Evolutionary conservation across 2,113 vertebrate genomes (phyloP).

Genomic region (Prunella fulvescens): DNA sequence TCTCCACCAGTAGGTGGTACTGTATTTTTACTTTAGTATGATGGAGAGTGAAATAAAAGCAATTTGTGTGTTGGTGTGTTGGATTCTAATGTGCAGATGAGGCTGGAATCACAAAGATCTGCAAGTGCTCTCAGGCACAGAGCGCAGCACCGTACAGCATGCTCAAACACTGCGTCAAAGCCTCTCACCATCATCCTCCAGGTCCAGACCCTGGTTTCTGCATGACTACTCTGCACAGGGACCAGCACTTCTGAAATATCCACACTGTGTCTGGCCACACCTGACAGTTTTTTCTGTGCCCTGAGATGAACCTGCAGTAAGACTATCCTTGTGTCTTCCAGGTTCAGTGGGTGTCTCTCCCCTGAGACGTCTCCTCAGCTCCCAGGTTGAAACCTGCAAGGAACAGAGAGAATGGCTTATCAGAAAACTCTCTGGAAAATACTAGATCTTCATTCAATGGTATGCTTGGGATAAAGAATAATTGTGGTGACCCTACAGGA

Average conservation of each 20-base stretch:
- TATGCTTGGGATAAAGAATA: neutral
- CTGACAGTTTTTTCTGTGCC: neutral
- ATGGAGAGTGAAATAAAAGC: neutral
- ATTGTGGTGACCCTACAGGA: neutral
- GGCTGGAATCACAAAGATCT: neutral
- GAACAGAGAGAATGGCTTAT: neutral
- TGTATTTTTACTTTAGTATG: neutral
- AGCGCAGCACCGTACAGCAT: neutral
- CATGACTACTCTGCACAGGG: neutral
- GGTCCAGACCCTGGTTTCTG: neutral
- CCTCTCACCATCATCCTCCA: neutral
- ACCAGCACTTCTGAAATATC: neutral
- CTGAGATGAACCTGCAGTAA: neutral
- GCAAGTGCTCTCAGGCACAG: neutral
- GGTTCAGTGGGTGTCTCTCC: neutral
- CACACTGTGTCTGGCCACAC: rapidly evolving
- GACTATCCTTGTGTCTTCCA: neutral
- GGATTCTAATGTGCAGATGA: neutral
- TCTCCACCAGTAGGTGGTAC: conserved; percentile 33
- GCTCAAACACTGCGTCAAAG: neutral
- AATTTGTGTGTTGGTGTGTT: neutral
- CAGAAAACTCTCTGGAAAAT: neutral
- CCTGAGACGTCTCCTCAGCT: neutral
- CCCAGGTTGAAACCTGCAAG: neutral
- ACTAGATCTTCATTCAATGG: neutral